These are phyloP conservation scores for Ruditapes philippinarum DNA, from an alignment of 1,140 invertebrate genomes.

Conservation along the genomic window DNA sequence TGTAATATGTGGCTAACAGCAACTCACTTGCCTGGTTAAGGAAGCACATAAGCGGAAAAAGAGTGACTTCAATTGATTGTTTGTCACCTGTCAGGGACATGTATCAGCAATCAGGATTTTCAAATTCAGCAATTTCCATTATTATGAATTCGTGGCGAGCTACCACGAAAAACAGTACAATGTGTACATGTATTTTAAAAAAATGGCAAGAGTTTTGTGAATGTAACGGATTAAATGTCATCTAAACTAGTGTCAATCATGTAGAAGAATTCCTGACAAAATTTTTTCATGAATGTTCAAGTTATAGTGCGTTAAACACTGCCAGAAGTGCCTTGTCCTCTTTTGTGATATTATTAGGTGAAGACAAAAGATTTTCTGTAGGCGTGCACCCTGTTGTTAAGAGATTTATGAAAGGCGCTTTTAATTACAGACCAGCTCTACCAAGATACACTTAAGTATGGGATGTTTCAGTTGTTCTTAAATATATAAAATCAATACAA, in stretches of 20 bases:
- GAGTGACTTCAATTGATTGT: slow-evolving; percentile 57
- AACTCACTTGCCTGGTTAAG: slow-evolving; percentile 39
- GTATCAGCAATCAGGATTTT: too few species aligned
- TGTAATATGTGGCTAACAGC: too few species aligned
- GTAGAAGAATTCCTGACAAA: neutral
- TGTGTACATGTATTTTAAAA: slow-evolving; percentile 44
- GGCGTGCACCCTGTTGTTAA: slow-evolving; percentile 49
- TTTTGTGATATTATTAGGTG: too few species aligned
- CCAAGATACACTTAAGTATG: slow-evolving; percentile 54
- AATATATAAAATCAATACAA: slow-evolving; percentile 32
- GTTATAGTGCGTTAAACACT: too few species aligned
- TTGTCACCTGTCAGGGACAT: slow-evolving; percentile 54
- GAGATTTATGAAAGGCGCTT: slow-evolving; percentile 60
- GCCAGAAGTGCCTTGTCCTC: too few species aligned
- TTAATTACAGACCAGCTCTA: too few species aligned
- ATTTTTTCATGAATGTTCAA: slow-evolving; percentile 1
- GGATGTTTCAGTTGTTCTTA: slow-evolving; percentile 44
- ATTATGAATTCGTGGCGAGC: slow-evolving; percentile 55
- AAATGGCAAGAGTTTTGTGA: slow-evolving; percentile 60
- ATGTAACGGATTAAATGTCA: slow-evolving; percentile 40
- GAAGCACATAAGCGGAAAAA: too few species aligned
- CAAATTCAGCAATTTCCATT: too few species aligned
- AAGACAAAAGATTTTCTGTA: neutral
- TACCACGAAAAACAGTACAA: slow-evolving; percentile 63
- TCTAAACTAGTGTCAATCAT: slow-evolving; percentile 19